A percentile compares a stretch with the other conserved stretches of the same genome.
Evolutionary conservation across 2,888 invertebrate species (phyloP).

Genomic region (Uloborus plumipes): DNA sequence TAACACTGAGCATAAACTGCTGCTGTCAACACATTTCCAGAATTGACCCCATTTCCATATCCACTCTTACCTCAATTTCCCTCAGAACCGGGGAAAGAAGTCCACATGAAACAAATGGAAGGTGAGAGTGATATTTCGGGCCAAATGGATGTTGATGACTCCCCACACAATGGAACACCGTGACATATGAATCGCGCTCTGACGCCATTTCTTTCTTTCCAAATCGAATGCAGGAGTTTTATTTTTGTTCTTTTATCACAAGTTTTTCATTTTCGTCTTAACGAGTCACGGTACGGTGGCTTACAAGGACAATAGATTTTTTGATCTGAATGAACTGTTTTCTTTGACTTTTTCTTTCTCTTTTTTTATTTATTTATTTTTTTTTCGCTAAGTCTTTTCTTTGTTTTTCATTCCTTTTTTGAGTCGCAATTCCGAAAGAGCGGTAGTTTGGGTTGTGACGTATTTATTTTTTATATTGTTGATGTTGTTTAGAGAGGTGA

Average conservation of each 20-base stretch:
- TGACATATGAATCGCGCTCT: conserved; percentile 26
- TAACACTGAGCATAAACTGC: too few relatives aligned
- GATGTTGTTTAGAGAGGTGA: too few relatives aligned
- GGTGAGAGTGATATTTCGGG: conserved; percentile 49
- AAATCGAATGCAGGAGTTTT: conserved; percentile 12
- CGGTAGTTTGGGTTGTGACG: too few relatives aligned
- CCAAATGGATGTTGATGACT: conserved; percentile 22
- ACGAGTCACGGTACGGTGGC: conserved; percentile 35
- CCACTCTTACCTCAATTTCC: too few relatives aligned
- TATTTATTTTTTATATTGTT: too few relatives aligned
- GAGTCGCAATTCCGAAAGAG: too few relatives aligned
- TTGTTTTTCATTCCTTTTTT: not conserved
- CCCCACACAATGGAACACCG: conserved; percentile 29
- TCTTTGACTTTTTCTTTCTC: not conserved
- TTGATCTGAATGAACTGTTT: conserved; percentile 6
- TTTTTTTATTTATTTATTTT: too few relatives aligned
- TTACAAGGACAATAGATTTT: conserved; percentile 48
- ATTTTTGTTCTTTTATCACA: not conserved
- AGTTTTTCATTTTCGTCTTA: conserved; percentile 4
- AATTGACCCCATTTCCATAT: too few relatives aligned
- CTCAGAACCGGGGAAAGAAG: too few relatives aligned
- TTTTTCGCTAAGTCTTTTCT: not conserved
- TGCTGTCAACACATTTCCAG: too few relatives aligned
- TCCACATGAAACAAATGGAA: not conserved
- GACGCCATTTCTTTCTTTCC: not conserved